A percentile compares a stretch with the other conserved stretches of the same genome.
Conservation (phyloP, 2,113 vertebrate species). For the Phrynocephalus versicolor region DNA sequence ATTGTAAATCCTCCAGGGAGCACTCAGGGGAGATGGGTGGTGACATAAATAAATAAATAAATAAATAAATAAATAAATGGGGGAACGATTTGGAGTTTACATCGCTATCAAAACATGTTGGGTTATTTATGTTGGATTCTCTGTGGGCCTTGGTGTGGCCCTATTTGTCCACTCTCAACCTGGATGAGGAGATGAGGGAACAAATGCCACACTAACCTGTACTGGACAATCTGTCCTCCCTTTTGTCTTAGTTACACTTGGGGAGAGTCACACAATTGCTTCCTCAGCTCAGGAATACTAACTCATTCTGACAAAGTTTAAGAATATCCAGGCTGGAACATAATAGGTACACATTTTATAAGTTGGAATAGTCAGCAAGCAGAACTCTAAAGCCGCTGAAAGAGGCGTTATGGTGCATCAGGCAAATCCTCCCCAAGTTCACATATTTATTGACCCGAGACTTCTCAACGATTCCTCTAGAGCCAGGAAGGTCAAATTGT, state of each 20-base stretch:
- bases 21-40: no score
- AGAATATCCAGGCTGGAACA: slow-evolving; percentile 30
- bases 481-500: slow-evolving; percentile 60
- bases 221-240: neutral
- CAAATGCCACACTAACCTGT: neutral
- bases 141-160: neutral
- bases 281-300: neutral
- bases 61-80: no score
- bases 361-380: slow-evolving; percentile 52
- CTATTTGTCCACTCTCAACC: no score
- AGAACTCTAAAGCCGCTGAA: slow-evolving; percentile 45
- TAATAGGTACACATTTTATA: slow-evolving; percentile 43
- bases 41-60: no score
- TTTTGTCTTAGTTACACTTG: slow-evolving; percentile 15
- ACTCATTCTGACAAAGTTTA: slow-evolving; percentile 26
- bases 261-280: neutral
- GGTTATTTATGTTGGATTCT: neutral
- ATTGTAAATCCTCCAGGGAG: no score
- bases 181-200: neutral
- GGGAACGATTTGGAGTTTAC: neutral
- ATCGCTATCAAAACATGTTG: neutral
- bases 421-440: slow-evolving; percentile 60
- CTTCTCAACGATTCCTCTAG: slow-evolving; percentile 55
- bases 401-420: slow-evolving; percentile 50
- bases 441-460: slow-evolving; percentile 63